These are phyloP conservation scores for Hemaris fuciformis DNA, from an alignment of 2,888 invertebrate genomes.

Conservation along the genomic window DNA sequence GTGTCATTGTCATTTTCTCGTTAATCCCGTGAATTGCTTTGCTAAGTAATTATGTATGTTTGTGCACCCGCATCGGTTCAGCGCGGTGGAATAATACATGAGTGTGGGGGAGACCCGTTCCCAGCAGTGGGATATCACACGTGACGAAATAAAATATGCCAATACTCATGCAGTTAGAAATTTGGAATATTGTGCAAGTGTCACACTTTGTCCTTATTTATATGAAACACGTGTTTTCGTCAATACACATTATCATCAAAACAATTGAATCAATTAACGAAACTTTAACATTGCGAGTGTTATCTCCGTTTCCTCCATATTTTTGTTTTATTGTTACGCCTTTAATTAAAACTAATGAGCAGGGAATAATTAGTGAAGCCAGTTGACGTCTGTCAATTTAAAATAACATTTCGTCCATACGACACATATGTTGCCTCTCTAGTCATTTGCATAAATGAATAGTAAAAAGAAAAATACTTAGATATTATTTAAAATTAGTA, in stretches of 20 bases:
- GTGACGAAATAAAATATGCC: too few relatives aligned
- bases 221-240: neutral
- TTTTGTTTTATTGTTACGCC: constrained; percentile 11
- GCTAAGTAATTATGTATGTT: neutral
- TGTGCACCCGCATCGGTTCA: neutral
- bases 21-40: neutral
- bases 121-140: too few relatives aligned
- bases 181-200: neutral
- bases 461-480: neutral
- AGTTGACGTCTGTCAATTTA: constrained; percentile 1
- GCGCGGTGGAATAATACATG: neutral
- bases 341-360: constrained; percentile 14
- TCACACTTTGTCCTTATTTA: neutral
- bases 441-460: neutral
- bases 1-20: neutral
- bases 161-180: too few relatives aligned
- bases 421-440: neutral
- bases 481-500: too few relatives aligned
- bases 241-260: neutral
- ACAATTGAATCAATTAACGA: constrained; percentile 12
- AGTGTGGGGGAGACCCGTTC: neutral
- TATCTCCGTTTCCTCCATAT: constrained; percentile 11
- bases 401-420: neutral
- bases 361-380: constrained; percentile 7
- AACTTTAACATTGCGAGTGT: constrained; percentile 1